Base-by-base conservation (phyloP, 30 jellyfish, hydroid and myxozoan species). In the Mastigias papua region DNA sequence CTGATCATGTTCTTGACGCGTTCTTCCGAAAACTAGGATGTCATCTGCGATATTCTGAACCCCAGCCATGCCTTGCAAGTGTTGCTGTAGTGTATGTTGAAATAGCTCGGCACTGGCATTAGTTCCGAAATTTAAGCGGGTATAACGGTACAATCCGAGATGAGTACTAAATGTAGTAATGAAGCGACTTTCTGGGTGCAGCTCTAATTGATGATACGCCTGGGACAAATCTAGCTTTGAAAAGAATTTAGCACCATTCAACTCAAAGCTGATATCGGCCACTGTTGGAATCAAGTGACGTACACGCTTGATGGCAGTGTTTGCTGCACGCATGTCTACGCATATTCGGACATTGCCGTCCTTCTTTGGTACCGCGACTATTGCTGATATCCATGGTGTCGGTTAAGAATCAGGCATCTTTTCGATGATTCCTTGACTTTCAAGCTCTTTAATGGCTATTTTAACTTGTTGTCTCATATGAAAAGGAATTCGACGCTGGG, bases 261-360 rank as follows among this genome's bases (percentile, higher is more conserved):
- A 34, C 51, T 32, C 90, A 26, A 30, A 65, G 16, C 60, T 21
- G 21, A 80, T 48, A 46, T 80, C 90, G 32, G 34, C 82, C 2
- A 80, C 90, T 64, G 71, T 62, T 22, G 82, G 90, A 20, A 65
- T 80, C 35, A 64, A 64, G 70, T 64, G 90, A 7, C 90, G 93
- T 71, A 46, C 89, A 19, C 97, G 46, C 32, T 73, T 50, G 8
- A 89, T 89, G 22, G 97, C 97, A 15, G 73, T 48, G 83, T 89
- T 89, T 17, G 93, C 92, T 1, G 82, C 84, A 28, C 93, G 82
- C 97, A 89, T 89, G 58, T 89, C 97, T 20, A 89, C 93, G 68
- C 97, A 89, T 28, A 89, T 58, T 2, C 97, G 93, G 19, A 88
- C 78, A n/a, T 48, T 35, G 25, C 86, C 77, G 58, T 89, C 93